Conservation (phyloP, 2,797 vertebrate genomes). For the Aratinga solstitialis region DNA sequence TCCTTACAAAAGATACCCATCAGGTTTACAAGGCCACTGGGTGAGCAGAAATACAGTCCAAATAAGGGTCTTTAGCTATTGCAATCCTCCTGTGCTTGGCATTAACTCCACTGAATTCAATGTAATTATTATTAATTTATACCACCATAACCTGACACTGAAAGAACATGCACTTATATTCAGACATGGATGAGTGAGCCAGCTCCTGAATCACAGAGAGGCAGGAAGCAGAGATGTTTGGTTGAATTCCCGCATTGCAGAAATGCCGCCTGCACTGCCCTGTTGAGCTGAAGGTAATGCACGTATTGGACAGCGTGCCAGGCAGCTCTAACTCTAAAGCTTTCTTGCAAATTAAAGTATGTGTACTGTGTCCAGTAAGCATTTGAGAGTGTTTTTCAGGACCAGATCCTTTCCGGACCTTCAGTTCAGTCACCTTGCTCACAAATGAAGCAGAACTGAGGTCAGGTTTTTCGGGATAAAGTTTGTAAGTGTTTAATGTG, state of each 20-base stretch:
- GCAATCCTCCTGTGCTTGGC: neutral
- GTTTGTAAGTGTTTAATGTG: neutral
- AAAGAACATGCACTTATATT: neutral
- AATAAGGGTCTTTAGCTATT: neutral
- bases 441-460: neutral
- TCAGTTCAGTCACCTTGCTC: neutral
- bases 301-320: rapidly evolving
- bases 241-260: neutral
- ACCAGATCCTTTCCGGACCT: neutral
- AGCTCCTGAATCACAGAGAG: neutral
- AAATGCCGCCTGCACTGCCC: neutral
- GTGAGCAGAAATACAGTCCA: neutral
- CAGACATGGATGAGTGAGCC: neutral
- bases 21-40: neutral
- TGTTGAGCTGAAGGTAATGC: neutral
- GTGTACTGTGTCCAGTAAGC: neutral
- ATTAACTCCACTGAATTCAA: neutral
- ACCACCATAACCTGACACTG: neutral
- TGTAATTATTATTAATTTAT: slow-evolving; percentile 13
- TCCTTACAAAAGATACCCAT: neutral
- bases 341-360: neutral
- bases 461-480: neutral
- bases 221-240: neutral
- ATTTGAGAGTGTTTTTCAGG: neutral
- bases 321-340: neutral